Evolutionary conservation across 2,888 invertebrate genomes (phyloP).

Genomic region (Andrena flavipes): DNA sequence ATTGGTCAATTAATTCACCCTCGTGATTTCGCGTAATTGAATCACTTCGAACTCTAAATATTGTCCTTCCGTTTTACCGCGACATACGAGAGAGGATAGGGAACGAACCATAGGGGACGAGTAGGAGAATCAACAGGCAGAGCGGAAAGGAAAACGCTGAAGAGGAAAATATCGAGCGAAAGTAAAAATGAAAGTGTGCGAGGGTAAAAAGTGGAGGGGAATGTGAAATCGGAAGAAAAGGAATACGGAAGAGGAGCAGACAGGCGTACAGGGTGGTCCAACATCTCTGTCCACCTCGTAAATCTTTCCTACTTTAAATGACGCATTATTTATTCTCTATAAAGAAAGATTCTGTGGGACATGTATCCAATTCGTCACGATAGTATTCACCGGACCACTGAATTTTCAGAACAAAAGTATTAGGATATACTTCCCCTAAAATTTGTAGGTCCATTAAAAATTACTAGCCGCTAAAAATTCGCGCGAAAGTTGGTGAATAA

Average conservation of each 20-base stretch:
- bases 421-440: not conserved
- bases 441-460: not conserved
- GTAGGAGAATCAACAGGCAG: conserved; percentile 48
- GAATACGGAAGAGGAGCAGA: conserved; percentile 29
- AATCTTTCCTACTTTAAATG: no score
- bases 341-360: no score
- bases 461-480: no score
- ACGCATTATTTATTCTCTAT: no score
- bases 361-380: not conserved
- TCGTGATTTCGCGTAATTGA: conserved; percentile 20
- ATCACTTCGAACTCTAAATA: conserved; percentile 17
- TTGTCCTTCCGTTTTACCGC: conserved; percentile 30
- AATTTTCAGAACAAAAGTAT: not conserved
- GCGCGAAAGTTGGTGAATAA: no score
- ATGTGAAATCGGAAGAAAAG: conserved; percentile 21
- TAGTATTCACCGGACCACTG: not conserved
- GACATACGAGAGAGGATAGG: not conserved
- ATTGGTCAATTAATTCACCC: conserved; percentile 18
- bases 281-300: no score
- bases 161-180: conserved; percentile 31
- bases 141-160: conserved; percentile 9
- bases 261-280: not conserved
- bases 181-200: conserved; percentile 35
- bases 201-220: conserved; percentile 18
- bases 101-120: conserved; percentile 10